Evolutionary conservation across 23 tunicate species (phyloP), one percentile per base, ranked within the genome.

Genomic region (Botrylloides violaceus): DNA sequence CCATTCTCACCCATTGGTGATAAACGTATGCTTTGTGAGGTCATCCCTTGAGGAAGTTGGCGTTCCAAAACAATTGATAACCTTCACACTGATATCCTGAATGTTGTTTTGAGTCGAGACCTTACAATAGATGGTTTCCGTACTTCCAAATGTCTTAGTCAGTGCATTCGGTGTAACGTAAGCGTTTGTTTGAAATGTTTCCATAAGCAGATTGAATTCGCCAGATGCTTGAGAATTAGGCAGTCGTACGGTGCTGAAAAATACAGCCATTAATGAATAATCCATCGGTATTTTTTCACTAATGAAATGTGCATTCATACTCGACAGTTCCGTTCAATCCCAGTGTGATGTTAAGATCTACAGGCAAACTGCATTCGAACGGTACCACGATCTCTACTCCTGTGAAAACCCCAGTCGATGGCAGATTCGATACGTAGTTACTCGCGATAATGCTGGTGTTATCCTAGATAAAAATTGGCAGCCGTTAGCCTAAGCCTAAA

Each of bases 301-400:
- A n/a, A n/a, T n/a, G n/a, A n/a, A n/a, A n/a, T n/a, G n/a, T n/a
- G n/a, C n/a, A 7, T 43, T 59, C 70, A 25, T 63, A 63, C 70
- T 31, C 70, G 6, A 63, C 70, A 3, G 70, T 25, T 7, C 35
- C 32, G 70, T 63, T 63, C 35, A 15, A 63, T 63, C 33, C 35
- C 20, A 28, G 20, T 33, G 70, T 63, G 9, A 33, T 4, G 70
- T 63, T 63, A 3, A 63, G 23, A 3, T 31, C 7, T 4, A 33
- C 34, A 3, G 70, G 70, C 35, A 63, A 3, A 9, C n/a, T 31
- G 9, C 70, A 63, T 63, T 63, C 35, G 70, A 63, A 63, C 4
- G 70, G 70, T 31, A 63, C 70, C 32, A 27, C 29, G 35, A 63
- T 63, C 35, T 31, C 70, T 3, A 15, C 4, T 31, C 70, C 70